Evolutionary conservation across 2,113 vertebrate species (phyloP), one percentile per base, ranked within the genome.

Genomic region (Semnornis frantzii): DNA sequence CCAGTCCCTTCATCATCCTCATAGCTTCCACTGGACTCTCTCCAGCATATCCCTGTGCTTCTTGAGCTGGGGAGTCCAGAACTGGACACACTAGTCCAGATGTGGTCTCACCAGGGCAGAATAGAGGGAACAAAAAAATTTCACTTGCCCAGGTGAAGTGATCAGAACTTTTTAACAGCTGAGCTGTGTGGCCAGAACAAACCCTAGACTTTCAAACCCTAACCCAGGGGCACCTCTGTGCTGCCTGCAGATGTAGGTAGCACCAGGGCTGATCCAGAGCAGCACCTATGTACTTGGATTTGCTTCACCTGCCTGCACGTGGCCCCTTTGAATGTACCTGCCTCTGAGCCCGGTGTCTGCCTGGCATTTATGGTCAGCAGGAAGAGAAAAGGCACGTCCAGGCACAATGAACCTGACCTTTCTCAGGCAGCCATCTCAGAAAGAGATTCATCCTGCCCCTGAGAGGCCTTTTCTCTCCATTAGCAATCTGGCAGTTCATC

Each of bases 391-490:
- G 85, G 39, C 90, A 90, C 4, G 1, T 77, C 90, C 92, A 71
- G 87, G 72, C 57, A 77, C 91, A 83, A 91, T 82, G 63, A 76
- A 68, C 70, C 64, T 88, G 96, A 87, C 93, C 92, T 95, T 95
- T 95, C 76, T 60, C 46, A 64, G 87, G 52, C 92, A 95, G 71
- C 64, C 87, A 62, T 84, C 91, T 92, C 44, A 89, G 66, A 70
- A 90, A 0, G 31, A 83, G 85, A 90, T 95, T 71, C 91, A 91
- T 91, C 85, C 75, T 93, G 85, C 52, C 82, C 80, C 57, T 24
- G 76, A 70, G 60, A 87, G 57, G 87, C 57, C 52, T 80, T 87
- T 95, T 87, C 87, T 94, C 87, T 82, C 79, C 18, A 5, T 71
- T 44, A 58, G 71, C 0, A 0, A 3, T 44, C 46, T 3, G 5